Base-by-base conservation (phyloP, 2,888 invertebrate species). In the Latheticus oryzae region DNA sequence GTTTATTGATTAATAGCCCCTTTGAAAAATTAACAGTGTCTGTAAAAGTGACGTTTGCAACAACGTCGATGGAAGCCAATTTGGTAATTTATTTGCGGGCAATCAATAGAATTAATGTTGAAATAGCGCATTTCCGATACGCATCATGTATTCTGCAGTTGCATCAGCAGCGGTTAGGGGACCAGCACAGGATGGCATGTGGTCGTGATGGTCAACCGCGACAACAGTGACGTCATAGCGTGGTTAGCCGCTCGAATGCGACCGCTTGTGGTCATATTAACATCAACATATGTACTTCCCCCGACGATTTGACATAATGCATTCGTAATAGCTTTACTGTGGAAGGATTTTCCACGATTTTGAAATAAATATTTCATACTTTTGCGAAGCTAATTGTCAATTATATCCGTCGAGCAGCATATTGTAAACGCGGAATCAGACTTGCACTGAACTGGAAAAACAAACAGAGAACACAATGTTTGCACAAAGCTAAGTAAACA, bases 391-490 rank as follows among this genome's bases (percentile, higher is more conserved):
- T 66, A 63, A 68, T 71, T 68, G 68, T 68, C 70, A 69, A 72
- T 71, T 69, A 69, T 55, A 55, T 24, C 58, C 47, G 60, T 35
- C 56, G 63, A 63, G 58, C 62, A 60, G 43, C 52, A 54, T 58
- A 59, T 60, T 62, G 62, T 60, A 66, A 63, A 63, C 63, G 61
- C 67, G 58, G 65, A 73, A 72, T 73, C 71, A 70, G 70, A 69
- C 70, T 67, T 71, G 69, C 69, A 70, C 61, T 66, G 73, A 67
- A 71, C 72, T 67, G 74, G 73, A 74, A 75, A 73, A 74, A 72
- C 68, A 74, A 75, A 74, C 73, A 73, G 64, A 64, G 71, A 67
- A 70, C 71, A 70, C 73, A 71, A 65, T 74, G 73, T 75, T 76
- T 76, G 71, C 70, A 64, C 70, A 69, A 65, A 70, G 70, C 71